Base-by-base conservation (phyloP, 2,113 vertebrate species). In the Turnix velox region DNA sequence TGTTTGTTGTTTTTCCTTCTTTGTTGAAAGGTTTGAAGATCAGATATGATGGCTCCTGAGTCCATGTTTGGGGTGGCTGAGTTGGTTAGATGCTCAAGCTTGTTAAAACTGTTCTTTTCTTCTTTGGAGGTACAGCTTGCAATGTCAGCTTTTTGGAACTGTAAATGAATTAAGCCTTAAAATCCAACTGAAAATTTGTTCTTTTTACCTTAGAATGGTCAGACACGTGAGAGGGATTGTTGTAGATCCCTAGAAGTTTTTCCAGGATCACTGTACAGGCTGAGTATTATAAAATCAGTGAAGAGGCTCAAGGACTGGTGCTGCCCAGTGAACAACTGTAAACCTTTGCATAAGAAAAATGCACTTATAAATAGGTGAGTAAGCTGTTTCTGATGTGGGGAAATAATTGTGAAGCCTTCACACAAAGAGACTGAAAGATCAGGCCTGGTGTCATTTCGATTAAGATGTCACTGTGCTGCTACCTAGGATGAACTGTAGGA, bases 401-500 rank as follows among this genome's bases (percentile, higher is more conserved):
- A 86, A 68, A 88, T 92, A 33, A 57, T 63, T 24, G 78, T 45
- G 39, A 81, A 71, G n/a, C 45, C 65, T 81, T 84, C 69, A 48
- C 33, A 68, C 10, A 25, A 73, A 48, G 48, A 66, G 18, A 42
- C n/a, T 74, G 57, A 86, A 90, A 63, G 68, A 91, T 84, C 46
- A 88, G 46, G 15, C 16, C 35, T 3, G 0, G 0, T 62, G 35
- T 77, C 12, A 52, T 92, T 84, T 78, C 84, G 30, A 87, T 87
- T 72, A 79, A 87, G 84, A 75, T 35, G 30, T 72, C 0, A 0
- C 39, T 48, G 1, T 62, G 18, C 45, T 77, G 80, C 81, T 87
- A 45, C 84, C 55, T 88, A 48, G 14, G 69, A 78, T 82, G 48
- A 92, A 88, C 73, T 63, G 57, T 48, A 63, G 81, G 81, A 78